Conservation (phyloP, 2,113 vertebrate genomes). For the Ailurus styani region DNA sequence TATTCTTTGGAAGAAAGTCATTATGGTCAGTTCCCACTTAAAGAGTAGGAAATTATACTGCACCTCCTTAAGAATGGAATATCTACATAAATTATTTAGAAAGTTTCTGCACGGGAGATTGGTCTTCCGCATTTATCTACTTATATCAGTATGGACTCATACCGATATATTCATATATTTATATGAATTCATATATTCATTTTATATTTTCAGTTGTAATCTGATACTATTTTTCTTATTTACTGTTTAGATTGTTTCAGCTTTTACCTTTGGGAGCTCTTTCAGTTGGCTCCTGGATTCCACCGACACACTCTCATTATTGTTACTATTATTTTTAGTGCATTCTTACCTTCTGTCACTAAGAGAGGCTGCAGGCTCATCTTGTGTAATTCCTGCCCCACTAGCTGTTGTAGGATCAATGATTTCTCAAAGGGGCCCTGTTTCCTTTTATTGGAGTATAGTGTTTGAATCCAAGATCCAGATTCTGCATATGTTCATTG, state of each 20-base stretch:
- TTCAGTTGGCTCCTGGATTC: not conserved
- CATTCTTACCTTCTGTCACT: not conserved
- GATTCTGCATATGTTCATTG: not conserved
- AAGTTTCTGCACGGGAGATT: not conserved
- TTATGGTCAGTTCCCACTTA: not conserved
- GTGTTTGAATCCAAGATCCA: not conserved
- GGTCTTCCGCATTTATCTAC: not conserved
- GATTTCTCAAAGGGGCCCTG: not conserved
- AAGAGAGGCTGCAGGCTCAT: not conserved
- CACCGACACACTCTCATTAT: not conserved
- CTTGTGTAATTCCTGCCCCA: not conserved
- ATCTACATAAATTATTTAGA: not conserved
- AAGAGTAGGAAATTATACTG: not conserved
- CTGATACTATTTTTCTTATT: not conserved
- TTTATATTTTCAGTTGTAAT: not conserved
- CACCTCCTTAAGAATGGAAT: not conserved
- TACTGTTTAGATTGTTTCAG: not conserved
- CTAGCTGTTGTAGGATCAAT: not conserved
- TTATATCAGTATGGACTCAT: not conserved
- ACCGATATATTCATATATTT: too few species aligned
- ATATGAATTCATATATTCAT: too few species aligned
- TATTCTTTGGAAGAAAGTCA: not conserved
- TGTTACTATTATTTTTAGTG: not conserved
- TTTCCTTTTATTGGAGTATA: not conserved
- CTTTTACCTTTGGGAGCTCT: not conserved